A percentile compares a stretch with the other conserved stretches of the same genome.
Conservation (phyloP, 2,797 vertebrate genomes). For the Poeciliopsis gracilis region DNA sequence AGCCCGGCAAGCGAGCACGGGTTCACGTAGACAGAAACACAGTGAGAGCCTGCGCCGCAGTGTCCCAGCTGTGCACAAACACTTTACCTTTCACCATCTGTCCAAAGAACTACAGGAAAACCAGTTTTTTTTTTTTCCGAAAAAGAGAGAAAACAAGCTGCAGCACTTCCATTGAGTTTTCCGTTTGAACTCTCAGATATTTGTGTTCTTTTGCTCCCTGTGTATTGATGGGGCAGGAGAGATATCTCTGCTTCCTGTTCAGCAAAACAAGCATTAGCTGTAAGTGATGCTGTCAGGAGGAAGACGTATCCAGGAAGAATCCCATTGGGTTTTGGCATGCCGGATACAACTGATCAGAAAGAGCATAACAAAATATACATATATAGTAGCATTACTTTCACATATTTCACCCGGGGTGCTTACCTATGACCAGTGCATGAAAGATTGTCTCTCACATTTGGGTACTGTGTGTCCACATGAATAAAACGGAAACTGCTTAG, state of each 20-base stretch:
- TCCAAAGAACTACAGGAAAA: conserved; percentile 54
- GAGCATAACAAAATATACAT: conserved; percentile 2
- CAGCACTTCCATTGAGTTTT: conserved; percentile 55
- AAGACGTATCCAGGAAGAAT: conserved; percentile 48
- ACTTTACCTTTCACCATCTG: conserved; percentile 62
- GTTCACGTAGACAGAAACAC: conserved; percentile 22
- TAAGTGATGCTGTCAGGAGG: conserved; percentile 65
- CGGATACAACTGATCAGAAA: conserved; percentile 14
- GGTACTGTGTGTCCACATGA: conserved; percentile 28
- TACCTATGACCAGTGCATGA: conserved; percentile 13
- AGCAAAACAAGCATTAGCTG: conserved; percentile 61
- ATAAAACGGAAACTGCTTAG: conserved; percentile 53
- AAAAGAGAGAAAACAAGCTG: conserved; percentile 24
- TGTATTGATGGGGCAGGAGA: conserved; percentile 62
- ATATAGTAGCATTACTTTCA: conserved; percentile 9
- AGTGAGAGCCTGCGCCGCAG: conserved; percentile 34
- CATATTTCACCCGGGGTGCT: conserved; percentile 12
- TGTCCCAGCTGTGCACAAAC: conserved; percentile 64
- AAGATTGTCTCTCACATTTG: conserved; percentile 25
- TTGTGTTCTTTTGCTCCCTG: conserved; percentile 47
- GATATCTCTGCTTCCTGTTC: conserved; percentile 44
- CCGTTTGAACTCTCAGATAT: conserved; percentile 55
- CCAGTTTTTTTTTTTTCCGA: conserved; percentile 57
- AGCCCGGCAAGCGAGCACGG: conserved; percentile 5
- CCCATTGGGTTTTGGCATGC: conserved; percentile 26